phyloP scores from a whole-genome alignment of 2,113 vertebrate species.

The Onychostruthus taczanowskii region DNA sequence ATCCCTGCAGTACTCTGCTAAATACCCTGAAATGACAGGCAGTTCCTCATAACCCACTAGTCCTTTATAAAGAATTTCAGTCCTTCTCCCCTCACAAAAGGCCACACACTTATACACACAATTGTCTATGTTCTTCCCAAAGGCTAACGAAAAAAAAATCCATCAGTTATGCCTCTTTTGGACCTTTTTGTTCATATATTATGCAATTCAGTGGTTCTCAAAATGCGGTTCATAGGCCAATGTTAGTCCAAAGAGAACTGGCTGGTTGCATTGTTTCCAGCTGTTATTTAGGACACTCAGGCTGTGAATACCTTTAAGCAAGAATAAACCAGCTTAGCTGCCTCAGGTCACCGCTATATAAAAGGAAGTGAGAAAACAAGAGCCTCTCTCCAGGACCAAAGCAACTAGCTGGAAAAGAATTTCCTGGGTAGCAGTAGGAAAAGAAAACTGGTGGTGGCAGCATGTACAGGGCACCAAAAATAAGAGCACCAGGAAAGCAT shows the following conservation, averaged over 20 bases:
- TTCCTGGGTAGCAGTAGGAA: slow-evolving; percentile 52
- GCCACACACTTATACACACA: slow-evolving; percentile 20
- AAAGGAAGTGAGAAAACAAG: slow-evolving; percentile 65
- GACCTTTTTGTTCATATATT: slow-evolving; percentile 58
- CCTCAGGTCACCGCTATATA: slow-evolving; percentile 57
- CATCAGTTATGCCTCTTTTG: slow-evolving; percentile 54
- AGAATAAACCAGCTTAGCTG: slow-evolving; percentile 58
- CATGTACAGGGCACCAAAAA: slow-evolving; percentile 38
- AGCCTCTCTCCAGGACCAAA: slow-evolving; percentile 62
- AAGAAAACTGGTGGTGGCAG: slow-evolving; percentile 47
- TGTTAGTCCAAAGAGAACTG: slow-evolving; percentile 52
- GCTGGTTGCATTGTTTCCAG: slow-evolving; percentile 66
- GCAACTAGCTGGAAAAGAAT: slow-evolving; percentile 60
- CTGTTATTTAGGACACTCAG: slow-evolving; percentile 66
- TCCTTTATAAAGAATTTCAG: background rate
- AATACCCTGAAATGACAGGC: background rate
- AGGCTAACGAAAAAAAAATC: background rate
- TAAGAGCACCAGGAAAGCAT: slow-evolving; percentile 43
- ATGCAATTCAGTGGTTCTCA: slow-evolving; percentile 60
- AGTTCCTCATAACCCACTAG: background rate
- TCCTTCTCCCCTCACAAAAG: background rate
- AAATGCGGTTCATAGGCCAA: slow-evolving; percentile 58
- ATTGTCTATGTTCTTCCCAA: slow-evolving; percentile 14
- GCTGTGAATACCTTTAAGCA: slow-evolving; percentile 65
- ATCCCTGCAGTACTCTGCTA: background rate